Conservation (phyloP, 2,113 vertebrate genomes). For the Callocephalon fimbriatum region DNA sequence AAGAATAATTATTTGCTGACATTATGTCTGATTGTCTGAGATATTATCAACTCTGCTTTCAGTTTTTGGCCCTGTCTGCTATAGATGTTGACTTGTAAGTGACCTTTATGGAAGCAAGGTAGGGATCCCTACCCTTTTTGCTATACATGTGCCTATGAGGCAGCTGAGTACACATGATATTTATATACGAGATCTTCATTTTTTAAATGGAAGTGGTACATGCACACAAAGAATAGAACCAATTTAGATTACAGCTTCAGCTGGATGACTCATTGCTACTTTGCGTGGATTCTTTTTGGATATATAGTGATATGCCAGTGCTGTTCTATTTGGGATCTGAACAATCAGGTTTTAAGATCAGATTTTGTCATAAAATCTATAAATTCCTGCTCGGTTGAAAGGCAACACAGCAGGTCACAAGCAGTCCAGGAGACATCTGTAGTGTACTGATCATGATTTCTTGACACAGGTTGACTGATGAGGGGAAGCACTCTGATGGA, state of each 20-base stretch:
- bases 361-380: background rate
- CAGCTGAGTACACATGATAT: background rate
- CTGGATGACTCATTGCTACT: background rate
- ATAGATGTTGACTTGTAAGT: background rate
- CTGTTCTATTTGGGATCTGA: background rate
- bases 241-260: background rate
- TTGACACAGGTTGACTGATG: background rate
- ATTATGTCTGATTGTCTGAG: background rate
- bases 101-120: background rate
- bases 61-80: background rate
- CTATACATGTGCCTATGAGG: background rate
- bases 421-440: background rate
- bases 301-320: background rate
- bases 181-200: rapidly evolving
- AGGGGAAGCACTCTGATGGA: background rate
- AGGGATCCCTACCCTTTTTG: background rate
- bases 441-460: background rate
- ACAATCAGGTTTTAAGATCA: background rate
- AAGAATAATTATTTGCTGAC: background rate
- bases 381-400: background rate
- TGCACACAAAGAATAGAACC: background rate
- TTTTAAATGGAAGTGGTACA: background rate
- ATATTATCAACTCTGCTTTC: background rate
- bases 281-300: background rate
- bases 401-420: background rate